A percentile compares a stretch with the other conserved stretches of the same genome.
These are phyloP conservation scores for Metopolophium dirhodum DNA, from an alignment of 1,140 invertebrate genomes.

Conservation along the genomic window DNA sequence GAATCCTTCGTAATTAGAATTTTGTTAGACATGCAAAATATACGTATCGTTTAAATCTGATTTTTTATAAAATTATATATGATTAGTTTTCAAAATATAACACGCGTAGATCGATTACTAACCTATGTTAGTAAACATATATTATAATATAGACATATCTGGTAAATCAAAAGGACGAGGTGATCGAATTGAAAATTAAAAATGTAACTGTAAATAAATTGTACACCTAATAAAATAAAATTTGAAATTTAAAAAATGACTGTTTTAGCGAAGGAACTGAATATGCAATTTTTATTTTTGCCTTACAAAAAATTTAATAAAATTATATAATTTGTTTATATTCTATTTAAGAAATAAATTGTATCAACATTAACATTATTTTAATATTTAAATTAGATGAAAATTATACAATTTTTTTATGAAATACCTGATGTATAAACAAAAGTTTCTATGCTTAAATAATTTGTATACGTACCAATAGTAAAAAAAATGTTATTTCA, in stretches of 20 bases:
- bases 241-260: too few species aligned
- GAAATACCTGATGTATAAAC: background rate
- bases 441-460: background rate
- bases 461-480: background rate
- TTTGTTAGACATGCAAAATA: constrained; percentile 34
- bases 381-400: background rate
- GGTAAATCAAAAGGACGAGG: background rate
- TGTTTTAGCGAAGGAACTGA: too few species aligned
- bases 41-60: background rate
- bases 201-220: too few species aligned
- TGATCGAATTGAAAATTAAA: too few species aligned
- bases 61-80: background rate
- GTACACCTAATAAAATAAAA: too few species aligned
- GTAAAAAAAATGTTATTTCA: background rate
- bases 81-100: background rate
- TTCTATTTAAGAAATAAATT: background rate
- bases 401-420: background rate
- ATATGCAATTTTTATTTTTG: too few species aligned
- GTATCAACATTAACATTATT: background rate
- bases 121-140: background rate
- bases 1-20: constrained; percentile 69
- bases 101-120: background rate
- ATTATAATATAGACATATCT: background rate
- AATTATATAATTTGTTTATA: background rate
- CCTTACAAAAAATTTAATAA: too few species aligned